Base-by-base conservation (phyloP, 2,888 invertebrate genomes). In the Lucinisca nassula region DNA sequence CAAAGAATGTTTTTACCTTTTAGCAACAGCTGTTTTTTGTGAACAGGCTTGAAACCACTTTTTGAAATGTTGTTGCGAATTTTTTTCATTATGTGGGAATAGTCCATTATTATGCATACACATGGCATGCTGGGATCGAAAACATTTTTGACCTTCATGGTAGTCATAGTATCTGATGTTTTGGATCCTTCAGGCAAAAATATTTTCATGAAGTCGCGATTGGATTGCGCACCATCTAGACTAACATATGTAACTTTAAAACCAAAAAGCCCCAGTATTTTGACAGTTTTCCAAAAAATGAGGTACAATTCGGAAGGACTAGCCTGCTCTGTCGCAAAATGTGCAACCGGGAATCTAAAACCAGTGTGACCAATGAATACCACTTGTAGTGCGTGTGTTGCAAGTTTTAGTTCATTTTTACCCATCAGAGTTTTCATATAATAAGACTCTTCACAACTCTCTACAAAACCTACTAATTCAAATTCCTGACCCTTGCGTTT, bases 271-370 rank as follows among this genome's bases (percentile, higher is more conserved):
- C 12, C 10, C 17, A 91, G 32, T 38, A 38, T 58, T 8, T 86
- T 40, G 21, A 90, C 84, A 24, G 77, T 30, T 24, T 88, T 76
- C 90, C 85, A 88, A 61, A 91, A 37, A 24, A 85, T 55, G 10
- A 86, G 61, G 58, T 88, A 89, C 2, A 91, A 4, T 70, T 86
- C 83, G 27, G 85, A 72, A 49, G 82, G 74, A 70, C 38, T 58
- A 45, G 77, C 35, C 24, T 67, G 87, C 76, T 21, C 76, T 14
- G 89, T 85, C 32, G 89, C 79, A 51, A 84, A 89, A 45, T 88
- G 89, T 6, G 84, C 85, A n/a, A 91, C 74, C 30, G 90, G 90
- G 73, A 90, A 91, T 35, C 85, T 37, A 58, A 88, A 91, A 8
- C 91, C 91, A 17, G 76, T 81, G 14, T 79, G 86, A 1, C 89